Evolutionary conservation across 2,797 vertebrate genomes (phyloP).

Genomic region (Stomatorhinus walkeri): DNA sequence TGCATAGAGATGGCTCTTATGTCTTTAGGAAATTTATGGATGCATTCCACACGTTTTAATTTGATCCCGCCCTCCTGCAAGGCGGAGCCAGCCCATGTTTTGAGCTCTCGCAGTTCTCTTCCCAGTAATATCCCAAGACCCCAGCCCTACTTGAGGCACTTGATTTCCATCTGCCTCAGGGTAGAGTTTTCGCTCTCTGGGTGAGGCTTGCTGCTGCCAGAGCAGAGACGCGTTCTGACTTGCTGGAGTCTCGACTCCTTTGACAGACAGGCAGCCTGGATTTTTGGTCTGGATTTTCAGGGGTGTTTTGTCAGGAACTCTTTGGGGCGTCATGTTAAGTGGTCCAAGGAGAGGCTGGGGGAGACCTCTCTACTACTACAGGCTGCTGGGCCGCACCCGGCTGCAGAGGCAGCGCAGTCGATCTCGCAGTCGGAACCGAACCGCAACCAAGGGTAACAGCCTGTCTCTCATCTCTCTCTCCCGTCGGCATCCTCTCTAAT

Average conservation of each 20-base stretch:
- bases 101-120: conserved; percentile 49
- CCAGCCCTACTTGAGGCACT: conserved; percentile 34
- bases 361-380: conserved; percentile 72
- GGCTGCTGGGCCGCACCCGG: conserved; percentile 67
- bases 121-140: conserved; percentile 35
- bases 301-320: neutral
- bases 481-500: neutral
- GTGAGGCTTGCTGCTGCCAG: conserved; percentile 18
- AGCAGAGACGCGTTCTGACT: conserved; percentile 9
- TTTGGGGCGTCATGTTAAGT: conserved; percentile 59
- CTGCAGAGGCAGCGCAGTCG: conserved; percentile 68
- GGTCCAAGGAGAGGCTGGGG: conserved; percentile 65
- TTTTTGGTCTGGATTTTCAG: neutral
- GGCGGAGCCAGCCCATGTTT: conserved; percentile 60
- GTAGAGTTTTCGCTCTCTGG: conserved; percentile 35
- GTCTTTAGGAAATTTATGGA: neutral
- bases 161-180: conserved; percentile 46
- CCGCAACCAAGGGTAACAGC: conserved; percentile 61
- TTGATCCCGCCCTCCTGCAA: neutral
- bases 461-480: conserved; percentile 1
- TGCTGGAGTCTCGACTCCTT: neutral
- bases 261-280: neutral
- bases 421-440: conserved; percentile 65
- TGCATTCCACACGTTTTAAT: neutral
- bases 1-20: neutral